These are phyloP conservation scores for Prionace glauca DNA, from an alignment of 2,797 vertebrate species.

Conservation along the genomic window DNA sequence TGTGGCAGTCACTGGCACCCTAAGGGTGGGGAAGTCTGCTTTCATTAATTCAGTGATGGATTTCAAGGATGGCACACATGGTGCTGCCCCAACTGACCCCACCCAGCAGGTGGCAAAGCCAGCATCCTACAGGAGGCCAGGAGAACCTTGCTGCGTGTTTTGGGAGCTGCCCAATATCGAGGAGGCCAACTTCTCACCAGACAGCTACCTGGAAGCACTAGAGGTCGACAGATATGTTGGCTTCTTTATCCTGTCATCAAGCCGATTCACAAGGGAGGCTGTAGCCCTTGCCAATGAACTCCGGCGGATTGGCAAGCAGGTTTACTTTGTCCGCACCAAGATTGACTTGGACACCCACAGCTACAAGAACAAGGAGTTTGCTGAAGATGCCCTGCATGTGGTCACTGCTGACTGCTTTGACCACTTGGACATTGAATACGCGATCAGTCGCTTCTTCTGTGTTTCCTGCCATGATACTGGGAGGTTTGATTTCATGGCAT, in stretches of 20 bases:
- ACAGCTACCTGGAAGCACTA: not conserved
- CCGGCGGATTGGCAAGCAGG: conserved; percentile 41
- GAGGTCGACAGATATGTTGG: not conserved
- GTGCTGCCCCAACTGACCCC: accelerated
- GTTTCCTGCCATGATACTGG: not conserved
- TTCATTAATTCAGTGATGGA: conserved; percentile 41
- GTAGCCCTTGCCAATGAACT: conserved; percentile 46
- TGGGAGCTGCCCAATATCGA: not conserved
- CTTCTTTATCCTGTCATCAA: not conserved
- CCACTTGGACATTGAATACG: not conserved
- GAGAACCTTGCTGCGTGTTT: not conserved
- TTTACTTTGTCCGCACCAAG: conserved; percentile 49
- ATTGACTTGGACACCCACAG: conserved; percentile 36
- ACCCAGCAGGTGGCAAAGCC: not conserved
- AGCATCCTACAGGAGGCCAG: not conserved
- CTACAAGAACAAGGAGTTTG: not conserved
- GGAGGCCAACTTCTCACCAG: not conserved
- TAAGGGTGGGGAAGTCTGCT: conserved; percentile 40
- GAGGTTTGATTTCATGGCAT: not conserved
- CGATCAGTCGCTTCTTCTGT: not conserved
- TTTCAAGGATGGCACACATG: conserved; percentile 10
- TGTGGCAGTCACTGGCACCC: conserved; percentile 43
- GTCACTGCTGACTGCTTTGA: not conserved
- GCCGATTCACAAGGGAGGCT: conserved; percentile 43
- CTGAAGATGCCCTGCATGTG: not conserved